These are phyloP conservation scores for Polypedilum pembai DNA, from an alignment of 1,140 invertebrate genomes.

Conservation along the genomic window DNA sequence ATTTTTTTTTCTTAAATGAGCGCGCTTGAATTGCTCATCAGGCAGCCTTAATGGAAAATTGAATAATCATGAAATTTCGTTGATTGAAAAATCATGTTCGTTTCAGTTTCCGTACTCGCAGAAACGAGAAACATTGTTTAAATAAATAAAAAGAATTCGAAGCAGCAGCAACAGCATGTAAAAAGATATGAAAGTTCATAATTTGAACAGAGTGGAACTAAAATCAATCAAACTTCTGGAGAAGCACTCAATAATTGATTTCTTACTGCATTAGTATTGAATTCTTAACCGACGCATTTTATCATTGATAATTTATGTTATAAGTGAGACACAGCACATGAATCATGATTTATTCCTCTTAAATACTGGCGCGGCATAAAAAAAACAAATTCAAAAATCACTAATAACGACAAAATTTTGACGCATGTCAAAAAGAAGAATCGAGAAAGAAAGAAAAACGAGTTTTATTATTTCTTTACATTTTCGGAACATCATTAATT, in stretches of 20 bases:
- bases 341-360: too few relatives aligned
- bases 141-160: background rate
- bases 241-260: background rate
- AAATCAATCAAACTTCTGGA: slow-evolving; percentile 27
- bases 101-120: background rate
- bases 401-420: slow-evolving; percentile 18
- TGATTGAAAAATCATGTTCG: slow-evolving; percentile 28
- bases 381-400: background rate
- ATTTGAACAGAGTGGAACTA: slow-evolving; percentile 19
- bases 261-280: too few relatives aligned
- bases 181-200: background rate
- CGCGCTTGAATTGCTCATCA: slow-evolving; percentile 22
- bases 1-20: background rate
- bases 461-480: slow-evolving; percentile 19
- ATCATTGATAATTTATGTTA: too few relatives aligned
- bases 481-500: slow-evolving; percentile 12
- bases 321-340: too few relatives aligned
- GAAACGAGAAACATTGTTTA: background rate
- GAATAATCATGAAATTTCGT: slow-evolving; percentile 22
- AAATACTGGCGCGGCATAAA: too few relatives aligned
- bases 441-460: background rate
- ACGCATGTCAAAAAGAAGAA: slow-evolving; percentile 11
- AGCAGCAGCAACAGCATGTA: background rate
- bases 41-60: slow-evolving; percentile 28
- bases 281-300: too few relatives aligned